Percentiles rank a stretch among this genome's conserved stretches.
Conservation (phyloP, 2,113 vertebrate species). For the Cryptoleucopteryx plumbea region DNA sequence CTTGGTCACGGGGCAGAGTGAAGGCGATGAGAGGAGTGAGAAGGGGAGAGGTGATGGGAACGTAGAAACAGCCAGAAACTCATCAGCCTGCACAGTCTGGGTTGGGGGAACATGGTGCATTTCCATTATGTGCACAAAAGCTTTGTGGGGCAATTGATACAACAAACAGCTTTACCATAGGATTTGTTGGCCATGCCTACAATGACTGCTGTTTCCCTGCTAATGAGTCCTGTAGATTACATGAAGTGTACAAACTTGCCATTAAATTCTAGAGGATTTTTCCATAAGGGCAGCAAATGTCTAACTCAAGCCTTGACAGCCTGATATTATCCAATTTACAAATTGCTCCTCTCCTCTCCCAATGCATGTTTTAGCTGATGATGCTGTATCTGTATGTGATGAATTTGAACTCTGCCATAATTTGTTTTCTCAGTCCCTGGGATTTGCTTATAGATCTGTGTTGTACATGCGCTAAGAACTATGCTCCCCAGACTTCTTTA, state of each 20-base stretch:
- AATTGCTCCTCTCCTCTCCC: not conserved
- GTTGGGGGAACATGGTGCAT: not conserved
- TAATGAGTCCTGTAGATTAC: not conserved
- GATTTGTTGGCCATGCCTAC: not conserved
- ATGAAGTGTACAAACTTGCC: not conserved
- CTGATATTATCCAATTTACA: not conserved
- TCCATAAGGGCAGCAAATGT: not conserved
- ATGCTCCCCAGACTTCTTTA: not conserved
- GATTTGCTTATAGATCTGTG: not conserved
- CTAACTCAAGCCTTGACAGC: not conserved
- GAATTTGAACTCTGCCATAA: not conserved
- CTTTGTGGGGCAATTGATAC: not conserved
- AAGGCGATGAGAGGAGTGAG: not conserved
- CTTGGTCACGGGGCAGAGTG: accelerated
- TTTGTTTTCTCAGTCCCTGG: not conserved
- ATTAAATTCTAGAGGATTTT: slow-evolving; percentile 21
- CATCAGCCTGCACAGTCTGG: not conserved
- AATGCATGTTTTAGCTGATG: not conserved
- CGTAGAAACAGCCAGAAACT: not conserved
- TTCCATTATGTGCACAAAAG: not conserved
- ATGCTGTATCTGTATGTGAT: not conserved
- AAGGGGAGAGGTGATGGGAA: not conserved
- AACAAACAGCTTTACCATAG: not conserved
- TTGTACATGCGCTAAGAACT: not conserved
- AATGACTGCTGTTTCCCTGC: not conserved